Conservation (phyloP, 2,888 invertebrate genomes). For the Volucella zonaria region DNA sequence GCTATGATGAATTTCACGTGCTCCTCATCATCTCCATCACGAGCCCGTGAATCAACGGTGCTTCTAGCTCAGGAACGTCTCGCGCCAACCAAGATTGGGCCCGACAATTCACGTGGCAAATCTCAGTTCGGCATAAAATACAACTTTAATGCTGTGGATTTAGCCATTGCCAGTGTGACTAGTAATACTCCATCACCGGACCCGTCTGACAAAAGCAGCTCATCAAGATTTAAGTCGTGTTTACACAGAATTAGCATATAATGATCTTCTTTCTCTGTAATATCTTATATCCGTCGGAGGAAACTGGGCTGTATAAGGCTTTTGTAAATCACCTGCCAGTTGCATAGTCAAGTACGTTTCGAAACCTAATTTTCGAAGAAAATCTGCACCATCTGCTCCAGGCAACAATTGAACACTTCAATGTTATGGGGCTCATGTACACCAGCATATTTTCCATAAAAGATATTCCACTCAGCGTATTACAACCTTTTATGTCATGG, state of each 20-base stretch:
- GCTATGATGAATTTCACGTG: constrained; percentile 84
- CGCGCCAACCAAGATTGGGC: constrained; percentile 80
- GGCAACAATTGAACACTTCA: no score
- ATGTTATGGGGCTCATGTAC: no score
- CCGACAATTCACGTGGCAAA: constrained; percentile 54
- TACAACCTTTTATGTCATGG: no score
- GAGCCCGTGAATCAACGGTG: constrained; percentile 81
- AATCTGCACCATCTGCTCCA: no score
- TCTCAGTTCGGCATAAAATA: constrained; percentile 78
- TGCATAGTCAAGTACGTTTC: no score
- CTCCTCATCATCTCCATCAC: constrained; percentile 77
- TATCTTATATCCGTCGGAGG: no score
- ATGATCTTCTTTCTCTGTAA: no score
- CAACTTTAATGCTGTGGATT: constrained; percentile 82
- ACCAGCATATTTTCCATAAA: no score
- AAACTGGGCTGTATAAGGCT: no score
- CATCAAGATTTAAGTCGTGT: constrained; percentile 81
- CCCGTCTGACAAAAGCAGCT: constrained; percentile 80
- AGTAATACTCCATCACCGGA: constrained; percentile 81
- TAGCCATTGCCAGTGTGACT: constrained; percentile 82
- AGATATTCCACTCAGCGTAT: no score
- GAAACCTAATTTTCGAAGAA: no score
- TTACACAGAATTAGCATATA: constrained; percentile 79
- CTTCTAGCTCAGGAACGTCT: constrained; percentile 81
- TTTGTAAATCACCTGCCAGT: no score